phyloP scores from a whole-genome alignment of 2,797 vertebrate species.

The Enteromius radiatus region DNA sequence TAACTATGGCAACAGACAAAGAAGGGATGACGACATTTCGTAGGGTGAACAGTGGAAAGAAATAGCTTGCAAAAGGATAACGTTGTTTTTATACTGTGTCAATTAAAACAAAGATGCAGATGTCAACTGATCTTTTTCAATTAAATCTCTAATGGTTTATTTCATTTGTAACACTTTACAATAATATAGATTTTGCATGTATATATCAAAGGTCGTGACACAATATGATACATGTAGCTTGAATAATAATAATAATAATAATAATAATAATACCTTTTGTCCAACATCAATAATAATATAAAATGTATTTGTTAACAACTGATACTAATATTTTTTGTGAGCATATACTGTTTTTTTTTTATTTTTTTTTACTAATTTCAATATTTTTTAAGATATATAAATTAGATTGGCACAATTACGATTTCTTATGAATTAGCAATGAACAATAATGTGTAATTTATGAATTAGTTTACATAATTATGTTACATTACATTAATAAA shows the following conservation, averaged over 20 bases:
- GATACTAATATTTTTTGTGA: not conserved
- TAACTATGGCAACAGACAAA: conserved; percentile 66
- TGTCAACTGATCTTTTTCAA: not conserved
- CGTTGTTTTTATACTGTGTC: conserved; percentile 16
- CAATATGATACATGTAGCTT: not conserved
- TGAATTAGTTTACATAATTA: not conserved
- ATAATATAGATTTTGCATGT: not conserved
- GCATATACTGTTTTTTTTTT: not conserved
- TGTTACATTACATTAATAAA: not conserved
- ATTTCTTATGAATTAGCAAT: not conserved
- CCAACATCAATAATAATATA: no score
- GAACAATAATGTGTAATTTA: not conserved
- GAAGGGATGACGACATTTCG: conserved; percentile 59
- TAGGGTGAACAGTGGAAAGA: conserved; percentile 42
- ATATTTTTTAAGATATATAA: not conserved
- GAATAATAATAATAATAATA: no score
- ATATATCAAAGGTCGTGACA: not conserved
- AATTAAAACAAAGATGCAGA: not conserved
- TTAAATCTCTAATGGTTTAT: not conserved
- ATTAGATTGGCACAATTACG: not conserved
- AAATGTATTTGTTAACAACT: no score
- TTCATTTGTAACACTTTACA: not conserved
- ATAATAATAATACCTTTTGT: no score
- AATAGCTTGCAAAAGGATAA: conserved; percentile 12
- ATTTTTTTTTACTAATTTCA: not conserved